Percentiles rank a stretch among this genome's conserved stretches.
phyloP scores from a whole-genome alignment of 2,888 invertebrate genomes.

The Trachelus troglodyta region DNA sequence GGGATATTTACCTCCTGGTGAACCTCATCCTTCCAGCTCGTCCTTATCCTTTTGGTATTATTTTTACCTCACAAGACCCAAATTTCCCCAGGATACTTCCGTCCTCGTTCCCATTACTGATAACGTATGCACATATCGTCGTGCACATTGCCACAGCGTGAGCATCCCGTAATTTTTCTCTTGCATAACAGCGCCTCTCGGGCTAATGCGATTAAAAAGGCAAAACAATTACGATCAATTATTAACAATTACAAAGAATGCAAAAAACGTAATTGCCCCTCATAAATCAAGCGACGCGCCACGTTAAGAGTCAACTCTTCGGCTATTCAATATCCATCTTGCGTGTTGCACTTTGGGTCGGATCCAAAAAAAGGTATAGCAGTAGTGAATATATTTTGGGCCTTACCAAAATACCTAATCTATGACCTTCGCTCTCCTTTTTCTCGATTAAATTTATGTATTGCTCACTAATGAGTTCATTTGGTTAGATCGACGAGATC shows the following conservation, averaged over 20 bases:
- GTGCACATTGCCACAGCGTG: neutral
- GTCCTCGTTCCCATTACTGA: neutral
- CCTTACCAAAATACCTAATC: neutral
- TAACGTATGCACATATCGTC: neutral
- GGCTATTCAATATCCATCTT: neutral
- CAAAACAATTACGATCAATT: constrained; percentile 62
- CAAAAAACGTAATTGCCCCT: constrained; percentile 59
- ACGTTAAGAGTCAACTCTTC: neutral
- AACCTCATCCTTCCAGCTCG: neutral
- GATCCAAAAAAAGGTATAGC: neutral
- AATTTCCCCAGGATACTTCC: neutral
- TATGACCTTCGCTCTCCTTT: neutral
- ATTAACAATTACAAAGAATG: constrained; percentile 61
- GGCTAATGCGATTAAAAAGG: constrained; percentile 60
- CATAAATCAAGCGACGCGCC: constrained; percentile 55
- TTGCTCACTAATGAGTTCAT: neutral
- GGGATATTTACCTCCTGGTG: neutral
- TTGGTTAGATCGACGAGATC: neutral
- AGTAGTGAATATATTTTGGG: neutral
- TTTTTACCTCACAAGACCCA: neutral
- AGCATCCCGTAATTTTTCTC: constrained; percentile 20
- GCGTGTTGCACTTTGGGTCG: neutral
- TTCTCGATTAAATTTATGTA: neutral
- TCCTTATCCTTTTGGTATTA: neutral
- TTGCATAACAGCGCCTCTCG: constrained; percentile 47